phyloP scores from a whole-genome alignment of 2,888 invertebrate species.

The Ditula angustiorana region DNA sequence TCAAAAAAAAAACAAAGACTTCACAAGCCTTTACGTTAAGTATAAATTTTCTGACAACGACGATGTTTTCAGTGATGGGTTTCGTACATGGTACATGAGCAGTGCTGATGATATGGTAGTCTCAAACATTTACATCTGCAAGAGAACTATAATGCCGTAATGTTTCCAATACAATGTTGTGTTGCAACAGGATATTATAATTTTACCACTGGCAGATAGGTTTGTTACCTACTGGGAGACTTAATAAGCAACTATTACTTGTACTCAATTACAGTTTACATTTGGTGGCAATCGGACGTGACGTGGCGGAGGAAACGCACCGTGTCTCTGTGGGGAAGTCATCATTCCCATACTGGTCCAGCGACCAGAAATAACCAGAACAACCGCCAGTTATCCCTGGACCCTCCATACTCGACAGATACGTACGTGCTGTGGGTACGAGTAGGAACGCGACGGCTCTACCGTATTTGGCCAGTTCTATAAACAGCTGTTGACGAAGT shows the following conservation, averaged over 20 bases:
- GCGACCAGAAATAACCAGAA: conserved; percentile 76
- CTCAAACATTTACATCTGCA: background rate
- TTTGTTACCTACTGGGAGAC: background rate
- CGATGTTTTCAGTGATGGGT: too few species aligned
- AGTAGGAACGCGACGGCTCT: conserved; percentile 49
- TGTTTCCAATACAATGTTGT: background rate
- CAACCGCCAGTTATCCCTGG: conserved; percentile 57
- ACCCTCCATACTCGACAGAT: conserved; percentile 38
- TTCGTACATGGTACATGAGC: too few species aligned
- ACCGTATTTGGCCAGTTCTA: conserved; percentile 63
- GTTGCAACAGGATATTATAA: background rate
- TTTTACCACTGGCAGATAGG: background rate
- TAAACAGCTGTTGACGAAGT: conserved; percentile 79
- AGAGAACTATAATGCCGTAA: background rate
- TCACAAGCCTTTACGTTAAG: too few species aligned
- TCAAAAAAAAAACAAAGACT: too few species aligned
- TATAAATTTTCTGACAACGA: too few species aligned
- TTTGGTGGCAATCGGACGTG: conserved; percentile 62
- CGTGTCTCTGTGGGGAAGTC: conserved; percentile 73
- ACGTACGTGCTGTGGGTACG: background rate
- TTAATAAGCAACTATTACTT: background rate
- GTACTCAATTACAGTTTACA: conserved; percentile 17
- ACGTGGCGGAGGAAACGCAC: conserved; percentile 74
- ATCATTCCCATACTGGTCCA: conserved; percentile 76
- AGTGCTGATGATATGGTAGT: background rate